Percentiles rank a stretch among this genome's conserved stretches.
phyloP scores from a whole-genome alignment of 2,113 vertebrate genomes.

The Urocolius indicus region DNA sequence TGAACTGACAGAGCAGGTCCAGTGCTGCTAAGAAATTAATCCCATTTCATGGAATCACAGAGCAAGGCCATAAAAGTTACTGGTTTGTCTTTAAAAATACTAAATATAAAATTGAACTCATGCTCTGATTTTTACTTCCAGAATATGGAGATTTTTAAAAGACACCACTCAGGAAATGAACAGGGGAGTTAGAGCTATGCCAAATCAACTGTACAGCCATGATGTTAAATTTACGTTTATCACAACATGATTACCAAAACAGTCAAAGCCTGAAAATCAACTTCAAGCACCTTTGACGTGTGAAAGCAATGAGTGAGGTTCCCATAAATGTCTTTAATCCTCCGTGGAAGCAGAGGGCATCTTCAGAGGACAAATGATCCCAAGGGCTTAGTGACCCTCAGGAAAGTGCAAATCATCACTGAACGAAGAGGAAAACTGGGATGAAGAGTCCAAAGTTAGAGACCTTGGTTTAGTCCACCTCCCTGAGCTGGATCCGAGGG shows the following conservation, averaged over 20 bases:
- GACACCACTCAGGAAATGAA: neutral
- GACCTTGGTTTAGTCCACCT: neutral
- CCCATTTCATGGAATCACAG: neutral
- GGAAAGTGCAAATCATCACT: neutral
- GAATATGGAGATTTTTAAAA: neutral
- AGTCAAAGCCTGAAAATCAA: slow-evolving; percentile 6
- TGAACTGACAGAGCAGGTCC: slow-evolving; percentile 42
- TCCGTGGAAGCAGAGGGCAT: neutral
- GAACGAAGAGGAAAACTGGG: neutral
- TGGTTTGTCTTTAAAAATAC: slow-evolving; percentile 32
- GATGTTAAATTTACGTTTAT: neutral
- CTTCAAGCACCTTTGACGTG: neutral
- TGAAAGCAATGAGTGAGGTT: neutral
- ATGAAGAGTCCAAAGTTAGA: neutral
- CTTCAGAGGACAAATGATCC: neutral
- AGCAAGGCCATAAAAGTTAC: slow-evolving; percentile 19
- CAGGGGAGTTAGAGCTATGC: neutral
- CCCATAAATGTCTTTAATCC: neutral
- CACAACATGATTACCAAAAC: neutral
- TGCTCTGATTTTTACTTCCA: slow-evolving; percentile 8
- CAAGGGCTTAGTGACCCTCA: accelerated
- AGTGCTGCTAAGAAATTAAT: slow-evolving; percentile 44
- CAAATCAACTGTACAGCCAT: neutral
- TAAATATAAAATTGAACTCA: neutral
- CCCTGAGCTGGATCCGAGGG: neutral